Percentiles rank a stretch among this genome's conserved stretches.
Evolutionary conservation across 2,797 vertebrate species (phyloP).

Genomic region (Cyclura pinguis): DNA sequence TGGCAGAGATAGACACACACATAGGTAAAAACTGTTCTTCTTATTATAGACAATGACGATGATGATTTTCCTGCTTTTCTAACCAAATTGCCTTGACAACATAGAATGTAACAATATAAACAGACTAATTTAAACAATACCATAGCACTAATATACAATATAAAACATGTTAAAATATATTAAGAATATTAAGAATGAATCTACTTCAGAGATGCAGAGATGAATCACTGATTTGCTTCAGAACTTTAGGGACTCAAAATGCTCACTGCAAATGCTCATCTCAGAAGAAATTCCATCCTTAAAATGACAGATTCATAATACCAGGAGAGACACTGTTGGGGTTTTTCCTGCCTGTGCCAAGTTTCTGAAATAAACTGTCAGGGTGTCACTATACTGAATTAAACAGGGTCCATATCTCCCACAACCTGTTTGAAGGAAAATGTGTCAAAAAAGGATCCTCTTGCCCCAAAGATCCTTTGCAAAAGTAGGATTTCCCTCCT

Average conservation of each 20-base stretch:
- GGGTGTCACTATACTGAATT: not conserved
- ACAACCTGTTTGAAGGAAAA: not conserved
- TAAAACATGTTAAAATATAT: no score
- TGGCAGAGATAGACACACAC: no score
- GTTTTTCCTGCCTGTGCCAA: not conserved
- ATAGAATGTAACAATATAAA: no score
- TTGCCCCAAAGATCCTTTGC: not conserved
- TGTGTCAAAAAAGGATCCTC: not conserved
- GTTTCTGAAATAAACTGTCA: not conserved
- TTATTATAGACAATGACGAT: no score
- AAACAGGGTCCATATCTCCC: not conserved
- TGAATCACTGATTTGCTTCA: no score
- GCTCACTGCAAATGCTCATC: not conserved
- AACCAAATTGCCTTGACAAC: no score
- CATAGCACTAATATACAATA: no score
- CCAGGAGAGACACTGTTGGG: not conserved
- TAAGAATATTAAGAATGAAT: no score
- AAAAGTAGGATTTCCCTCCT: not conserved
- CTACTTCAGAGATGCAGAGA: no score
- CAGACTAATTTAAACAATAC: no score
- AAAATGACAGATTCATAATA: not conserved
- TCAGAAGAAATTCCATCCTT: not conserved
- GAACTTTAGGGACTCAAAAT: not conserved
- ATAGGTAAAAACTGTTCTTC: no score
- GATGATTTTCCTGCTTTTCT: no score